These are phyloP conservation scores for Sarcophaga carnaria DNA, from an alignment of 2,888 invertebrate genomes.

Conservation along the genomic window DNA sequence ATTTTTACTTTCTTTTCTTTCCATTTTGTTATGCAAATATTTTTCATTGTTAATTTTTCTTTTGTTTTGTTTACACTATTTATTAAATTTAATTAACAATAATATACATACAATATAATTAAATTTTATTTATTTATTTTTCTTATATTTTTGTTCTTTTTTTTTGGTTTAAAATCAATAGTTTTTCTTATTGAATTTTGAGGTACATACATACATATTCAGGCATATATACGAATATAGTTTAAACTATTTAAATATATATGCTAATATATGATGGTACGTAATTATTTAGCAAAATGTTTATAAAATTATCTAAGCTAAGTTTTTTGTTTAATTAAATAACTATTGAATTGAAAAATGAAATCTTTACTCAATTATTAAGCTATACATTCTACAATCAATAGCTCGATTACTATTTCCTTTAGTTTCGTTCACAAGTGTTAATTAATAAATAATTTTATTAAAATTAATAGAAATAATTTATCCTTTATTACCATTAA, in stretches of 20 bases:
- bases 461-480: no score
- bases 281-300: conserved; percentile 29
- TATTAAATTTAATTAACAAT: neutral
- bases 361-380: neutral
- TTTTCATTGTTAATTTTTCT: neutral
- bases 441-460: no score
- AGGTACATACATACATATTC: neutral
- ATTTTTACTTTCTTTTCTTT: neutral
- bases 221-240: neutral
- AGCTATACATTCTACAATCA: no score
- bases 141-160: neutral
- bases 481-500: no score
- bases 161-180: neutral
- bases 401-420: no score
- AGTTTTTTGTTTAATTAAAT: neutral
- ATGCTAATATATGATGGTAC: neutral
- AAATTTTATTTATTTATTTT: neutral
- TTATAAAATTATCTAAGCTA: conserved; percentile 52
- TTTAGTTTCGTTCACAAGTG: no score
- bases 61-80: neutral
- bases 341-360: conserved; percentile 6
- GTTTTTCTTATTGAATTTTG: neutral
- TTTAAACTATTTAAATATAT: neutral
- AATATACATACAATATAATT: neutral
- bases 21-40: neutral